Base-by-base conservation (phyloP, 2,113 vertebrate genomes). In the Stomatorhinus ivindoensis region DNA sequence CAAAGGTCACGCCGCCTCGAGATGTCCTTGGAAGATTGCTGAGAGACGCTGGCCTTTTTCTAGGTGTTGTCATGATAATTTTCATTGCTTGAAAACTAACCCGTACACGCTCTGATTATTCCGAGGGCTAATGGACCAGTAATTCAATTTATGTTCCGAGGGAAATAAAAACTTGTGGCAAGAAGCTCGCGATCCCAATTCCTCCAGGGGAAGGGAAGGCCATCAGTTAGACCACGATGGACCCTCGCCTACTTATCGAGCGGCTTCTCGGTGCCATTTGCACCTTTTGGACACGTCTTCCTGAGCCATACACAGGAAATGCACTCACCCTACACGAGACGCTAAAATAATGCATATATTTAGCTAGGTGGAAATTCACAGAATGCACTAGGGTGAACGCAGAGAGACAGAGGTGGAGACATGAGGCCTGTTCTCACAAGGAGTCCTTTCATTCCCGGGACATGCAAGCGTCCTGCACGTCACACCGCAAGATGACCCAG, bases 1-100 rank as follows among this genome's bases (percentile, higher is more conserved):
- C 92, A 94, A 94, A 94, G 92, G 94, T 94, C 91, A 89, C 35
- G 90, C 86, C 89, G 92, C 89, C 91, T 76, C 88, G 50, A 92
- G 87, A 90, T 83, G 89, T 91, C 91, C 92, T 91, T 92, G 89
- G 87, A 90, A 95, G 92, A 90, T 61, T 89, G 91, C 90, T 91
- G 89, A 88, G 89, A 95, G 90, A 94, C 90, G 91, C 46, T 53
- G 39, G 44, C 61, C 50, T 92, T 91, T 92, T 92, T 92, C 92
- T 58, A 50, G 24, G 55, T 87, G 87, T 87, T 87, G 87, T 87
- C 87, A 87, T 65, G 87, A 87, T 87, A 87, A 87, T 87, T 87
- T 87, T 65, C 55, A 61, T 87, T 87, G 87, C 87, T 87, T 65
- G 87, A 87, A 61, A 65, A 87, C 87, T 87, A 58, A 61, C 51